These are phyloP conservation scores for Drosophila neutralis DNA, from an alignment of 2,888 invertebrate genomes.

Conservation along the genomic window DNA sequence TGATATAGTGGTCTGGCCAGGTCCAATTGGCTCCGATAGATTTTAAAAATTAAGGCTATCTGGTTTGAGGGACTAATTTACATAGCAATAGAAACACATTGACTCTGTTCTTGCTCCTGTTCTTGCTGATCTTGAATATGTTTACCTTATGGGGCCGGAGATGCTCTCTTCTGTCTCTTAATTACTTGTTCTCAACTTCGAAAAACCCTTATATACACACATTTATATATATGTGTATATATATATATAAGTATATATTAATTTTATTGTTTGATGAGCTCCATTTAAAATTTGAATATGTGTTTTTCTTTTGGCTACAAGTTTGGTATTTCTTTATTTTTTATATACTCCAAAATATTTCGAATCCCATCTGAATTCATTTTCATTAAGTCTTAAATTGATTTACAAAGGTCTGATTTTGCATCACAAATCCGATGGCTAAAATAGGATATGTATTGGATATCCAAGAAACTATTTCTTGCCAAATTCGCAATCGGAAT, in stretches of 20 bases:
- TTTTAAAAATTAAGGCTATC: background rate
- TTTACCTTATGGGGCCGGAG: background rate
- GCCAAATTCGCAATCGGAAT: conserved; percentile 9
- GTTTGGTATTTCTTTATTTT: background rate
- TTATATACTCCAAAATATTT: background rate
- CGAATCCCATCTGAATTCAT: too few relatives aligned
- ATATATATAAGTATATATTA: too few relatives aligned
- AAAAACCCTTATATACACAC: fast-evolving
- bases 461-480: background rate
- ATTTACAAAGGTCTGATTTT: background rate
- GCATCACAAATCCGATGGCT: background rate
- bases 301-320: background rate
- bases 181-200: background rate
- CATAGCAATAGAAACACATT: background rate
- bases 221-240: too few relatives aligned
- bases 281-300: background rate
- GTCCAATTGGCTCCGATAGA: fast-evolving
- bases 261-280: background rate
- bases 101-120: too few relatives aligned
- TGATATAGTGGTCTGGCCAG: background rate
- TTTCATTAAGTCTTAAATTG: too few relatives aligned
- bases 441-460: background rate
- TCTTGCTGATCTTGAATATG: background rate
- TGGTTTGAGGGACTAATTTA: background rate
- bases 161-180: background rate